Base-by-base conservation (phyloP, 2,888 invertebrate species). In the Lasius fuliginosus region DNA sequence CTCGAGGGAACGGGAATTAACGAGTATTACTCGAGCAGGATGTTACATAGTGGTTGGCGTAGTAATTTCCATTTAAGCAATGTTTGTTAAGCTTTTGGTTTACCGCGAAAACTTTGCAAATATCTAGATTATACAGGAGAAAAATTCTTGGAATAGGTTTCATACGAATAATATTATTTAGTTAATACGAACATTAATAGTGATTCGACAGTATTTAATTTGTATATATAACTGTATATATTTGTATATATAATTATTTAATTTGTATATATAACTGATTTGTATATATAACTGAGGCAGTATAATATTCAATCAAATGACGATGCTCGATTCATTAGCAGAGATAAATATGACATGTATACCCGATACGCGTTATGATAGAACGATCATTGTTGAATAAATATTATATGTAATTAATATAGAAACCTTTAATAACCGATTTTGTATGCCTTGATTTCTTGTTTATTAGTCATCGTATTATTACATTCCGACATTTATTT, bases 71-170 rank as follows among this genome's bases (percentile, higher is more conserved):
- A 49, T 73, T 71, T 81, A 81, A 73, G 40, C 36, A 60, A 71
- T 73, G 60, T 33, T 30, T 18, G 46, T 79, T 73, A 79, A 79
- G 71, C 79, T 73, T 49, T n/a, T 56, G 46, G 36, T n/a, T 49
- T 27, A 73, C 60, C 33, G 27, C 46, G 23, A 68, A 68, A 68
- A 79, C 46, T 58, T 73, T 49, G 27, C 1, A 60, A 71, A 33
- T 11, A 60, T 6, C 27, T 46, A 27, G 60, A 60, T 69, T 56
- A 46, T 15, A 46, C 15, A n/a, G 6, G 18, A 0, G 42, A 18
- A 58, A 71, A 60, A 36, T 23, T 9, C 9, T 56, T 46, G 18
- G 3, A 60, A 9, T 68, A 53, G 12, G 27, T 53, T 12, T 56
- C n/a, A 1, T 27, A 30, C 53, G 18, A 46, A 64, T 64, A 62